Evolutionary conservation across 2,797 vertebrate species (phyloP).

Genomic region (Periparus ater): DNA sequence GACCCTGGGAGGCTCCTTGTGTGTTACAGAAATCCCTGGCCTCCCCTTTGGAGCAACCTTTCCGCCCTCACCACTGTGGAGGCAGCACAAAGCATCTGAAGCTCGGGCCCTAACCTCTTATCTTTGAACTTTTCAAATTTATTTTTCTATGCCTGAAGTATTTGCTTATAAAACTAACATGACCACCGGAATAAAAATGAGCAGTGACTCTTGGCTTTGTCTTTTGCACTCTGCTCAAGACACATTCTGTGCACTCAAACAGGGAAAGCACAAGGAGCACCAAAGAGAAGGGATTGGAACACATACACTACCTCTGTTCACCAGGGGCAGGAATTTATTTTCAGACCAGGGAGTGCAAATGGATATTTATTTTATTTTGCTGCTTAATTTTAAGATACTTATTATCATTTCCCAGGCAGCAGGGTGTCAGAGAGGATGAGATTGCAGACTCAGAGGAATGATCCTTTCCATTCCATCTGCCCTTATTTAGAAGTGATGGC

Average conservation of each 20-base stretch:
- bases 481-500: conserved; percentile 41
- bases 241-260: background rate
- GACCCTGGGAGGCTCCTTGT: conserved; percentile 19
- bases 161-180: conserved; percentile 45
- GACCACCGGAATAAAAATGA: conserved; percentile 28
- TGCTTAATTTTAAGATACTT: conserved; percentile 35
- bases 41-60: conserved; percentile 14
- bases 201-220: background rate
- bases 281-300: background rate
- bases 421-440: background rate
- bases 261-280: background rate
- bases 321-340: background rate
- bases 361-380: conserved; percentile 39
- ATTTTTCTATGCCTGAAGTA: conserved; percentile 36
- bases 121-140: conserved; percentile 38
- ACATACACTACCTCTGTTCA: background rate
- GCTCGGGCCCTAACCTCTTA: background rate
- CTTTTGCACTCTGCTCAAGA: background rate
- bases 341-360: background rate
- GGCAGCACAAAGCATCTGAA: conserved; percentile 20
- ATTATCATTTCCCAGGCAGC: conserved; percentile 14
- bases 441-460: background rate
- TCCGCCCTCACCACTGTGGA: background rate
- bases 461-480: background rate
- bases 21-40: conserved; percentile 14